Conservation (phyloP, 2,888 invertebrate species). For the Morpho helenor region DNA sequence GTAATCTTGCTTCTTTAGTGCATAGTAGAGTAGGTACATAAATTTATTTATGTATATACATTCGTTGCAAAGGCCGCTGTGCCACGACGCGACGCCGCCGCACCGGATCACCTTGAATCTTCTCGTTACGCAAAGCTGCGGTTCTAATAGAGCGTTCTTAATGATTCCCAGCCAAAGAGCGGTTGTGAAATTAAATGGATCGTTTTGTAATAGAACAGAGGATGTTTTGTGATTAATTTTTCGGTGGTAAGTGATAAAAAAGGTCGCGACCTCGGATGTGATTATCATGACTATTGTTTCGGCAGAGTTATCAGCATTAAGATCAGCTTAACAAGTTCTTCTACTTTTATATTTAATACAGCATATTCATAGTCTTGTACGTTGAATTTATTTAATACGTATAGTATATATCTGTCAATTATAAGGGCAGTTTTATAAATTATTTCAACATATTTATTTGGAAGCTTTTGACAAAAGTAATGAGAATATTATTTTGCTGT, state of each 20-base stretch:
- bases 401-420: too few relatives aligned
- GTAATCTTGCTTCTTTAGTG: constrained; percentile 5
- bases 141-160: constrained; percentile 36
- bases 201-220: constrained; percentile 18
- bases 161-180: constrained; percentile 28
- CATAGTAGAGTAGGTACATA: background rate
- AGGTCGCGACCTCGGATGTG: constrained; percentile 5
- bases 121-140: constrained; percentile 50
- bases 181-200: constrained; percentile 37
- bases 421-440: too few relatives aligned
- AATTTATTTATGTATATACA: constrained; percentile 4
- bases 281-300: constrained; percentile 5
- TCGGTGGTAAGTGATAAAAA: constrained; percentile 10
- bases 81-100: constrained; percentile 38
- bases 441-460: too few relatives aligned
- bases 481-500: too few relatives aligned
- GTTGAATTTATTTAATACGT: too few relatives aligned
- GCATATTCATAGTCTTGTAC: too few relatives aligned
- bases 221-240: constrained; percentile 13
- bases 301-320: too few relatives aligned
- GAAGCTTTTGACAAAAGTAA: too few relatives aligned
- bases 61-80: constrained; percentile 29
- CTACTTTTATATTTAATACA: too few relatives aligned
- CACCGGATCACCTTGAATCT: constrained; percentile 71
- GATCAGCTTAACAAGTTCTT: too few relatives aligned